Evolutionary conservation across 1,140 invertebrate genomes (phyloP).

Genomic region (Drosophila athabasca): DNA sequence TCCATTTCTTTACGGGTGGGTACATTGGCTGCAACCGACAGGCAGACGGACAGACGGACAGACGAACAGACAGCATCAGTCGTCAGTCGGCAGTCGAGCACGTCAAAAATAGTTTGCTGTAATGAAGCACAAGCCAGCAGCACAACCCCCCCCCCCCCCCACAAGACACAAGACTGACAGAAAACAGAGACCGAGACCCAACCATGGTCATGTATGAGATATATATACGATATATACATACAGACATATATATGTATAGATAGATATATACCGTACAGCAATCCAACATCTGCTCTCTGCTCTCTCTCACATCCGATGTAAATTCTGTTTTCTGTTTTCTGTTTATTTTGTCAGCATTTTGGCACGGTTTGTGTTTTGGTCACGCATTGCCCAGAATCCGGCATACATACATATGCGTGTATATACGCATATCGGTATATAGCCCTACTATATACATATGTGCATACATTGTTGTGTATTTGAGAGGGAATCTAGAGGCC

Average conservation of each 20-base stretch:
- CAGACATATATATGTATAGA: background rate
- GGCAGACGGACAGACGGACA: constrained; percentile 16
- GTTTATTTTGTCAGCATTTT: constrained; percentile 55
- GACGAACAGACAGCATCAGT: constrained; percentile 23
- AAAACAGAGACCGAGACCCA: constrained; percentile 23
- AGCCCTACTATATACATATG: background rate
- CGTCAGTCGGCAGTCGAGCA: constrained; percentile 31
- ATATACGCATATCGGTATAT: constrained; percentile 5
- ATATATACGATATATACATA: constrained; percentile 1
- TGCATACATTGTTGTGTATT: background rate
- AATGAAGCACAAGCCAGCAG: constrained; percentile 26
- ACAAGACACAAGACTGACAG: constrained; percentile 6
- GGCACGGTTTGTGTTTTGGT: constrained; percentile 58
- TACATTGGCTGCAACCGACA: constrained; percentile 12
- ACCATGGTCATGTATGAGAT: constrained; percentile 27
- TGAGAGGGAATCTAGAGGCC: constrained; percentile 26
- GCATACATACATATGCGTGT: background rate
- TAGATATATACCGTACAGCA: constrained; percentile 13
- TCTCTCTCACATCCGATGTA: constrained; percentile 7
- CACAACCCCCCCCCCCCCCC: constrained; percentile 13
- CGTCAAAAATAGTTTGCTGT: constrained; percentile 64
- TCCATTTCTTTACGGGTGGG: constrained; percentile 1
- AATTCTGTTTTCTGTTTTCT: constrained; percentile 28
- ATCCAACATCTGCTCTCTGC: constrained; percentile 51
- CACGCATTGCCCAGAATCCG: constrained; percentile 49